Evolutionary conservation across 1,140 invertebrate species (phyloP).

Genomic region (Halictus rubicundus): DNA sequence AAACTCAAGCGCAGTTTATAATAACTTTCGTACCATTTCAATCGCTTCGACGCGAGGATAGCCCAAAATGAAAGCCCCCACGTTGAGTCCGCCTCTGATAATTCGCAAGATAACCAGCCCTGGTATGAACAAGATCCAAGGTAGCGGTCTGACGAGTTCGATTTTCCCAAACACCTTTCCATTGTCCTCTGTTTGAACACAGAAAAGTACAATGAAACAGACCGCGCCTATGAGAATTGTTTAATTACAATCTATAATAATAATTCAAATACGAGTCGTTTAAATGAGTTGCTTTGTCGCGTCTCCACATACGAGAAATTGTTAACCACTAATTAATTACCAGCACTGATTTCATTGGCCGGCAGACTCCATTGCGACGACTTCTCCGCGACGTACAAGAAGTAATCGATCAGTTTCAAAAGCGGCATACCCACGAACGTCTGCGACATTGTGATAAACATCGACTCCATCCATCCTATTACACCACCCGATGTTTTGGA

Average conservation of each 20-base stretch:
- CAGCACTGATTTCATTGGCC: constrained; percentile 35
- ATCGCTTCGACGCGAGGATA: constrained; percentile 79
- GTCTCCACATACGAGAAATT: too few species aligned
- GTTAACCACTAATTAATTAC: constrained; percentile 6
- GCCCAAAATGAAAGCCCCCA: constrained; percentile 76
- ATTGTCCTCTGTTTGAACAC: constrained; percentile 67
- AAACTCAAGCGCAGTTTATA: neutral
- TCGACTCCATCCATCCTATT: constrained; percentile 32
- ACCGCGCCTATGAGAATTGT: too few species aligned
- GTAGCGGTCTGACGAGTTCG: constrained; percentile 81
- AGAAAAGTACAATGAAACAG: neutral
- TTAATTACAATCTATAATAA: too few species aligned
- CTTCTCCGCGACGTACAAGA: constrained; percentile 81
- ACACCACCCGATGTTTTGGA: constrained; percentile 21
- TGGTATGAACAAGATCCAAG: constrained; percentile 82
- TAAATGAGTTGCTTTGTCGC: too few species aligned
- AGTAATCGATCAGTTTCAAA: constrained; percentile 78
- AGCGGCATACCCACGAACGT: constrained; percentile 77
- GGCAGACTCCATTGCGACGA: constrained; percentile 82
- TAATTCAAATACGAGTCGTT: too few species aligned
- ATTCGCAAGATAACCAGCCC: constrained; percentile 79
- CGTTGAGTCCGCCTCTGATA: constrained; percentile 76
- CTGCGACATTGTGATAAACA: constrained; percentile 60
- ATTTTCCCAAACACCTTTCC: constrained; percentile 73
- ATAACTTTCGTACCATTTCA: constrained; percentile 75